Base-by-base conservation (phyloP, 2,797 vertebrate genomes). In the Sebastes minor region DNA sequence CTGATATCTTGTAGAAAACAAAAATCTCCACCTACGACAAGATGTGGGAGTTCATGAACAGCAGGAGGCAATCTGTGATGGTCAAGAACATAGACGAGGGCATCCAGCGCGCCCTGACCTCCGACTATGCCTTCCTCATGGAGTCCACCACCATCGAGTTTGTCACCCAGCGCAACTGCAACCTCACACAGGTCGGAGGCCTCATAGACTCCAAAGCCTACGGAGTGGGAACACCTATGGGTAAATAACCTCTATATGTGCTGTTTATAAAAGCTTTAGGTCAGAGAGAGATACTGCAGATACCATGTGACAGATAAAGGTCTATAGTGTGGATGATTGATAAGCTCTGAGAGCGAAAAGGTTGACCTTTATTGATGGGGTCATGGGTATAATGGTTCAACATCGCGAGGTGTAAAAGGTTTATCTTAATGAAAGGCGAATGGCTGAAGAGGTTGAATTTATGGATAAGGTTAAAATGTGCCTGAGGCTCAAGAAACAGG, bases 21-120 rank as follows among this genome's bases (percentile, higher is more conserved):
- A 97, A 98, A 85, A 99, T 99, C 90, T 98, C 99, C 93, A 99
- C 98, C 20, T 99, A 99, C 78, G 98, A 99, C 85, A 96, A 98
- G 91, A 99, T 99, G 98, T 99, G 98, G 98, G 99, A 99, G 91
- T 99, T 98, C 90, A 99, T 99, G 98, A 98, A 98, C 92, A 99
- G 98, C 88, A 96, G 98, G 88, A 96, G 97, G 87, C 97, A 97
- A 0, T 98, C 97, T 0, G 98, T 99, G 90, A 97, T 99, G 67
- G 98, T 99, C 74, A 98, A 98, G 95, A 98, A 97, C 74, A 96
- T 98, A 5, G 98, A 99, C 33, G 98, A 99, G 66, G 98, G 98
- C n/a, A 98, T 99, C 46, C 97, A 98, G 2, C 95, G 98, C 0
- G 97, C 97, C 89, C 89, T 99, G 88, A 99, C 98, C 76, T 98